These are phyloP conservation scores for Drosophila virilis DNA, from an alignment of 1,140 invertebrate genomes.

Conservation along the genomic window DNA sequence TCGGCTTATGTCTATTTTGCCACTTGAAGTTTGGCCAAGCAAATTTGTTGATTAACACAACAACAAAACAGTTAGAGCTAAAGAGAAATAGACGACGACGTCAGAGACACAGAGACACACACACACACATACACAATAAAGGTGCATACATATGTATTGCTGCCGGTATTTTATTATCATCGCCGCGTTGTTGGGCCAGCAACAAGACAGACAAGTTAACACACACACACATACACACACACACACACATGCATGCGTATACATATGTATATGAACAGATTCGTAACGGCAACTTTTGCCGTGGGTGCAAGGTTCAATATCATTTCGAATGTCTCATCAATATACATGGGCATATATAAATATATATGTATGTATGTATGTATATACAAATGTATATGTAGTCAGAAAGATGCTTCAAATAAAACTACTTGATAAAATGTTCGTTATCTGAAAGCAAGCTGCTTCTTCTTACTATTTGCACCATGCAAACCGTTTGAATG, in stretches of 20 bases:
- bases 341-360: neutral
- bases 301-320: conserved; percentile 37
- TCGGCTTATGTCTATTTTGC: conserved; percentile 26
- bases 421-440: too few species aligned
- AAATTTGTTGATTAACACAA: conserved; percentile 41
- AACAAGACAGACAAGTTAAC: conserved; percentile 35
- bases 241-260: neutral
- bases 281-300: conserved; percentile 35
- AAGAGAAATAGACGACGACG: conserved; percentile 8
- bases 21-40: conserved; percentile 43
- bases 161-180: conserved; percentile 38
- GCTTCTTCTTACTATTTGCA: too few species aligned
- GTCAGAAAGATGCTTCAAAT: too few species aligned
- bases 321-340: conserved; percentile 10
- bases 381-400: too few species aligned
- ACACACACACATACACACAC: conserved; percentile 1
- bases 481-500: neutral
- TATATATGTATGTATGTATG: neutral
- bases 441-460: too few species aligned
- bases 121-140: neutral
- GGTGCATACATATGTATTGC: neutral
- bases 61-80: conserved; percentile 12
- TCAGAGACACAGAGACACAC: conserved; percentile 12
- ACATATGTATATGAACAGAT: conserved; percentile 12
- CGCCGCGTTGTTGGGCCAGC: conserved; percentile 11